phyloP scores from a whole-genome alignment of 2,113 vertebrate genomes.

The Ictalurus punctatus region DNA sequence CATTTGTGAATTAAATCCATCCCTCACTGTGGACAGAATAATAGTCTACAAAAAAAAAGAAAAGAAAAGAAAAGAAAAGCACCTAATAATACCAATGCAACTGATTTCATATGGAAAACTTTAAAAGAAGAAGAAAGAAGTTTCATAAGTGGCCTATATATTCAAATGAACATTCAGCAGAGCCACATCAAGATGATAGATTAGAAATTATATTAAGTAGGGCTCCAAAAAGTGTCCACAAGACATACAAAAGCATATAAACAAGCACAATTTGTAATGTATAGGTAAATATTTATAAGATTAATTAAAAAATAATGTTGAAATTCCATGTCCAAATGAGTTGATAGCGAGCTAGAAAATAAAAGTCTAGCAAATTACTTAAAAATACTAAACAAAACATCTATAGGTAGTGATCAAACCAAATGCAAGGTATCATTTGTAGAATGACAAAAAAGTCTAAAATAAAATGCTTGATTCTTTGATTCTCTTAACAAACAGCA shows the following conservation, averaged over 20 bases:
- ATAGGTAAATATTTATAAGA: background rate
- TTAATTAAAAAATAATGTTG: background rate
- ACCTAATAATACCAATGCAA: background rate
- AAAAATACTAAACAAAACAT: background rate
- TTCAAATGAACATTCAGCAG: conserved; percentile 28
- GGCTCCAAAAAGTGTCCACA: conserved; percentile 1
- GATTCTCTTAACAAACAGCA: background rate
- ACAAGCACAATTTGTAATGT: background rate
- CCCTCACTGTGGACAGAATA: background rate
- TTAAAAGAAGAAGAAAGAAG: background rate
- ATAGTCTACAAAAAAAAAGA: background rate
- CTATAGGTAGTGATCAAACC: background rate
- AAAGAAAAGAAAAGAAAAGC: background rate
- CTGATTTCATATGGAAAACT: background rate
- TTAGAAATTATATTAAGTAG: conserved; percentile 18
- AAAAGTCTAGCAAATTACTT: background rate
- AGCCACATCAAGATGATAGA: conserved; percentile 20
- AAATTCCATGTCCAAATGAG: background rate
- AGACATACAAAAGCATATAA: background rate
- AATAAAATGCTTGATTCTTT: background rate
- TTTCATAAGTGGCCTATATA: conserved; percentile 19
- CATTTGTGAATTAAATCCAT: background rate
- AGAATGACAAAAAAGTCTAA: background rate
- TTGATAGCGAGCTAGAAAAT: background rate
- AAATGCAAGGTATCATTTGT: background rate